Evolutionary conservation across 2,113 vertebrate species (phyloP).

Genomic region (Ctenodactylus gundi): DNA sequence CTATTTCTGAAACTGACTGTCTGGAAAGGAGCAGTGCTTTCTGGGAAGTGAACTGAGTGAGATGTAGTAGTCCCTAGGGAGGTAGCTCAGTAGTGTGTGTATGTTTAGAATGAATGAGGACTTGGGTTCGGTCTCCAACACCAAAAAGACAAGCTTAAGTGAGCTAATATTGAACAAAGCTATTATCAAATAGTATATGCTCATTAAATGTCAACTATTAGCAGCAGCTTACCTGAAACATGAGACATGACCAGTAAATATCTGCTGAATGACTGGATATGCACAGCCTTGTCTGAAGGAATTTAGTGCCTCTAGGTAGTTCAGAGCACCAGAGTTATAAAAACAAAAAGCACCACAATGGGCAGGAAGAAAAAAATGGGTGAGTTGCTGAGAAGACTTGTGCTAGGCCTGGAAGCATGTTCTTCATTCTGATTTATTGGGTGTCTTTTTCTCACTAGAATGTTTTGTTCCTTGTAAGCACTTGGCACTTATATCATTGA

Average conservation of each 20-base stretch:
- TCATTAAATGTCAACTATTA: not conserved
- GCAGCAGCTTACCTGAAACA: not conserved
- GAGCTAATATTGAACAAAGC: not conserved
- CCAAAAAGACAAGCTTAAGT: not conserved
- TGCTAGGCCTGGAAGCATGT: not conserved
- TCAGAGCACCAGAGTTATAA: not conserved
- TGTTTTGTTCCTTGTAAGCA: fast-evolving
- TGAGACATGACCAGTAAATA: not conserved
- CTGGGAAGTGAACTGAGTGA: not conserved
- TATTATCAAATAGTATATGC: not conserved
- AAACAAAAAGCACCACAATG: fast-evolving
- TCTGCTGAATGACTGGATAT: too few species aligned
- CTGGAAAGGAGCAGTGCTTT: not conserved
- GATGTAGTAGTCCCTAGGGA: not conserved
- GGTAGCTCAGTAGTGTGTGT: not conserved
- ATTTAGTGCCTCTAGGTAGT: not conserved
- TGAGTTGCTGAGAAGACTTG: not conserved
- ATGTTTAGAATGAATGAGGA: not conserved
- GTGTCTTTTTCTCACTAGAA: not conserved
- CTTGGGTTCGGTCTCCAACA: not conserved
- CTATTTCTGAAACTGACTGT: not conserved
- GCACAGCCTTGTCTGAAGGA: too few species aligned
- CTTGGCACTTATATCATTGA: not conserved
- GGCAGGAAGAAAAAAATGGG: not conserved
- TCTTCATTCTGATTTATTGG: not conserved